Percentiles rank a stretch among this genome's conserved stretches.
phyloP scores from a whole-genome alignment of 2,888 invertebrate species.

The Zaprionus obscuricornis region DNA sequence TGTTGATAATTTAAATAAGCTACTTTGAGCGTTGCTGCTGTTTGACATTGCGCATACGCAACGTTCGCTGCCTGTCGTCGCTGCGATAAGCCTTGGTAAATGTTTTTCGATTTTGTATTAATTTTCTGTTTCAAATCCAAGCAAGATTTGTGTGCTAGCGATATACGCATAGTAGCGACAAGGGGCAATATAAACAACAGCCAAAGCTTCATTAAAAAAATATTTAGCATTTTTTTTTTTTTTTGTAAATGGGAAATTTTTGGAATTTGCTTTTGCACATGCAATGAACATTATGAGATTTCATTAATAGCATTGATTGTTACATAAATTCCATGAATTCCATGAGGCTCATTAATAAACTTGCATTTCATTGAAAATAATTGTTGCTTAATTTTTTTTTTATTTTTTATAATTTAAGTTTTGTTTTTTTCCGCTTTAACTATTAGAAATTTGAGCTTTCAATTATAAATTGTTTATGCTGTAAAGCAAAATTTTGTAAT shows the following conservation, averaged over 20 bases:
- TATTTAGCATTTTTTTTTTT: constrained; percentile 42
- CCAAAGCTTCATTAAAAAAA: constrained; percentile 62
- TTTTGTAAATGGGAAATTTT: constrained; percentile 3
- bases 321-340: too few relatives aligned
- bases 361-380: too few relatives aligned
- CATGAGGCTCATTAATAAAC: too few relatives aligned
- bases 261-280: too few relatives aligned
- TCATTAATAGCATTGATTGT: too few relatives aligned
- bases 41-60: constrained; percentile 73
- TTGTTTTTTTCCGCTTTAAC: too few relatives aligned
- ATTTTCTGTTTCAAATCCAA: constrained; percentile 69
- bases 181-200: not conserved
- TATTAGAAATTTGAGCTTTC: too few relatives aligned
- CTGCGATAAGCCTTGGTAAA: constrained; percentile 70
- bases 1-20: constrained; percentile 80
- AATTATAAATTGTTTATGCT: too few relatives aligned
- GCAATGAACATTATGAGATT: not conserved
- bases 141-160: constrained; percentile 50
- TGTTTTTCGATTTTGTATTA: constrained; percentile 75
- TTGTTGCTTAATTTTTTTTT: too few relatives aligned
- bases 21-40: constrained; percentile 56
- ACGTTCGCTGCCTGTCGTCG: constrained; percentile 63
- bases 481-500: too few relatives aligned
- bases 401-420: too few relatives aligned
- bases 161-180: not conserved